Conservation (phyloP, 2,797 vertebrate genomes). For the Tapera naevia region DNA sequence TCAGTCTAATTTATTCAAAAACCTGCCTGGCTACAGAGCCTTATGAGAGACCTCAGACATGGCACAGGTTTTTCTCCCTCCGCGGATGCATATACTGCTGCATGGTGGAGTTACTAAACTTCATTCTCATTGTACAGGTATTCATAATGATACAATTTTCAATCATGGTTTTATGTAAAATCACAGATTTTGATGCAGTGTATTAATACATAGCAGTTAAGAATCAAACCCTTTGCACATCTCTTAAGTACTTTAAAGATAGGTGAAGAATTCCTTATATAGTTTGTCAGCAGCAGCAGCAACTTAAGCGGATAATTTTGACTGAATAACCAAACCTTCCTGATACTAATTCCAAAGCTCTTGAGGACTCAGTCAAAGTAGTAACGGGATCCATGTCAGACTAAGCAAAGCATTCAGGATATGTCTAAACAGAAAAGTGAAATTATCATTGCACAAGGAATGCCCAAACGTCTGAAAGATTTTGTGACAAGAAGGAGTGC, state of each 20-base stretch:
- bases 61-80: background rate
- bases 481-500: background rate
- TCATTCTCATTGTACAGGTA: background rate
- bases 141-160: background rate
- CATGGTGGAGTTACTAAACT: background rate
- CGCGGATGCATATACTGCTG: background rate
- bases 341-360: background rate
- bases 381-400: background rate
- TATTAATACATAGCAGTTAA: background rate
- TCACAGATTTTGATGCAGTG: background rate
- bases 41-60: background rate
- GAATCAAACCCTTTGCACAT: background rate
- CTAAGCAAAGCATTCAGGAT: background rate
- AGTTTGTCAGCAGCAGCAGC: background rate
- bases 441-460: background rate
- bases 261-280: background rate
- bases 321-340: slow-evolving; percentile 5
- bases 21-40: background rate
- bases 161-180: background rate
- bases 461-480: background rate
- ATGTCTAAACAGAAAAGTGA: background rate
- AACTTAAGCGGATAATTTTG: background rate
- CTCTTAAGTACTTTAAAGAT: background rate
- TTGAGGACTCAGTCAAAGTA: background rate
- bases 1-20: background rate